phyloP scores from a whole-genome alignment of 2,113 vertebrate species.

The Eudyptes chrysolophus region DNA sequence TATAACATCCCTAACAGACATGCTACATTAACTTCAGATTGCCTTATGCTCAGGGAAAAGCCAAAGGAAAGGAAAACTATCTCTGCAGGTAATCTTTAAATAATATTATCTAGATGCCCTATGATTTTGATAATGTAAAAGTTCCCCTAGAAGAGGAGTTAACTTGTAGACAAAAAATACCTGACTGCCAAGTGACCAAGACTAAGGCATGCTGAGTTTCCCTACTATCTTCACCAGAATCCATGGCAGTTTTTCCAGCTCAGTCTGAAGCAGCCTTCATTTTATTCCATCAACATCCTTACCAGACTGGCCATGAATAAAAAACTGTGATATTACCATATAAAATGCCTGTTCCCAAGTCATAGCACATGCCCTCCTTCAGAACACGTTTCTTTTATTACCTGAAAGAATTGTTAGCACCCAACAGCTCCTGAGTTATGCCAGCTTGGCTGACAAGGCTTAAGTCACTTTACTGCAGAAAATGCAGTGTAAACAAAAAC shows the following conservation, averaged over 20 bases:
- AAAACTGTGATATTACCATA: constrained; percentile 7
- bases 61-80: background rate
- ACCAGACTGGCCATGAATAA: background rate
- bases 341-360: constrained; percentile 14
- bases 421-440: constrained; percentile 2
- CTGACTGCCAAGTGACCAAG: background rate
- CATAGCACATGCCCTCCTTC: background rate
- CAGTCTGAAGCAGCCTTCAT: background rate
- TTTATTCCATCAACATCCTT: constrained; percentile 11
- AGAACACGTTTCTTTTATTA: background rate
- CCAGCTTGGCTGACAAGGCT: background rate
- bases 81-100: background rate
- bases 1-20: background rate
- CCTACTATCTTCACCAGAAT: background rate
- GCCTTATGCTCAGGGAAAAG: background rate
- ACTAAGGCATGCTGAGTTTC: background rate
- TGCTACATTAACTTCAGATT: background rate
- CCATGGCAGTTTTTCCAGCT: background rate
- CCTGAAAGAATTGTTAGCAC: background rate
- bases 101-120: background rate
- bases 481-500: background rate
- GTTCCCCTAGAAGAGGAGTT: background rate
- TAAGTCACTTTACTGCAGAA: background rate
- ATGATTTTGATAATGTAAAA: background rate
- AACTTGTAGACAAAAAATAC: background rate